Evolutionary conservation across 2,888 invertebrate species (phyloP).

Genomic region (Acleris laterana): DNA sequence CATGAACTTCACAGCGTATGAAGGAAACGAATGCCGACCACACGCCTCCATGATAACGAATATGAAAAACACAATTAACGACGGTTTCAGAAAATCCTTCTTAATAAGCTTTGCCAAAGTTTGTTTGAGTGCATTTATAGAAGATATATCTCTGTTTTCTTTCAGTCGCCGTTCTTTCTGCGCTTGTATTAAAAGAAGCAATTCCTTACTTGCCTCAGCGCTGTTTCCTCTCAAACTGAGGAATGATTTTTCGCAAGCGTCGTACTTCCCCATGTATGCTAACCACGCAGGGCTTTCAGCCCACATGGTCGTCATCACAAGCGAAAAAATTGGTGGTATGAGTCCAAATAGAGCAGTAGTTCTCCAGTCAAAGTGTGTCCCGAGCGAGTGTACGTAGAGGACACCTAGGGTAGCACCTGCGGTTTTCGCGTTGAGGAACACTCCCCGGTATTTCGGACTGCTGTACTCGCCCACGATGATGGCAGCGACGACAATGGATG

Average conservation of each 20-base stretch:
- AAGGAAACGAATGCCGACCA: slow-evolving; percentile 62
- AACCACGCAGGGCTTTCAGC: slow-evolving; percentile 87
- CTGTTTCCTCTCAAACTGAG: slow-evolving; percentile 76
- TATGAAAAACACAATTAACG: slow-evolving; percentile 51
- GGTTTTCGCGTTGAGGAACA: slow-evolving; percentile 63
- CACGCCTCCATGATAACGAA: slow-evolving; percentile 55
- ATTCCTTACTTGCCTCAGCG: slow-evolving; percentile 45
- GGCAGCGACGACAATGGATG: slow-evolving; percentile 54
- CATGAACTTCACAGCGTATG: slow-evolving; percentile 64
- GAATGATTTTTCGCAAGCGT: slow-evolving; percentile 77
- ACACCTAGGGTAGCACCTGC: slow-evolving; percentile 57
- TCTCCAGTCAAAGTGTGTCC: slow-evolving; percentile 54
- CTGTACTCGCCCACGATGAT: slow-evolving; percentile 65
- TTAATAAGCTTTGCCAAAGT: slow-evolving; percentile 56
- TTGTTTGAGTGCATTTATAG: slow-evolving; percentile 33
- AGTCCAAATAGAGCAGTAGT: slow-evolving; percentile 52
- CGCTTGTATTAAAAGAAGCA: slow-evolving; percentile 53
- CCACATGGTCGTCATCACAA: slow-evolving; percentile 65
- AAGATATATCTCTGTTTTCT: slow-evolving; percentile 33
- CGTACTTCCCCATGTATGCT: slow-evolving; percentile 72
- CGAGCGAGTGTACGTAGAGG: slow-evolving; percentile 52
- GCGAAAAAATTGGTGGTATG: slow-evolving; percentile 49
- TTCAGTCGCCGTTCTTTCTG: slow-evolving; percentile 49
- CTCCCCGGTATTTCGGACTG: slow-evolving; percentile 60
- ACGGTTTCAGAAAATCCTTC: slow-evolving; percentile 61